Evolutionary conservation across 2,797 vertebrate genomes (phyloP).

Genomic region (Liasis olivaceus): DNA sequence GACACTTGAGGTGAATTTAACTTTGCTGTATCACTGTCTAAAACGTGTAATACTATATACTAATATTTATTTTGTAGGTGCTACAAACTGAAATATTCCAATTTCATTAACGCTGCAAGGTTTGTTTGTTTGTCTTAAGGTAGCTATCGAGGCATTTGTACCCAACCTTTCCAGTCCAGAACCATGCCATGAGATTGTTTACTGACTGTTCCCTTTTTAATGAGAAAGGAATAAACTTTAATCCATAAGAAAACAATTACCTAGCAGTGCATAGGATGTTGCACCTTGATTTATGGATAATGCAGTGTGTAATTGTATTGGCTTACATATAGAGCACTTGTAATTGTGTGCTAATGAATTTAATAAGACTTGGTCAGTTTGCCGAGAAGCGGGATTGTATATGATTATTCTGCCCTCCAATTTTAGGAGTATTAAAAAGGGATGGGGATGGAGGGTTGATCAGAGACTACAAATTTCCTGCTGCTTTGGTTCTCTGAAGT

Average conservation of each 20-base stretch:
- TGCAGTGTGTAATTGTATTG: not conserved
- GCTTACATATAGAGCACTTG: not conserved
- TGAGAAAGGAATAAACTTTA: constrained; percentile 9
- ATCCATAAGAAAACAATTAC: not conserved
- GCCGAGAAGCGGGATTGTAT: not conserved
- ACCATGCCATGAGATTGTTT: not conserved
- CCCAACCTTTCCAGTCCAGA: not conserved
- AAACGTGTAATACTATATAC: not conserved
- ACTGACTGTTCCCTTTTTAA: not conserved
- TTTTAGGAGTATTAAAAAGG: not conserved
- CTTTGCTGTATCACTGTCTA: not conserved
- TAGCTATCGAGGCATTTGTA: not conserved
- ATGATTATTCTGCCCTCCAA: not conserved
- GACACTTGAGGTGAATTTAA: constrained; percentile 1
- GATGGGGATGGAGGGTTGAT: not conserved
- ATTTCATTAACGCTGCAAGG: not conserved
- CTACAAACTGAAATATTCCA: not conserved
- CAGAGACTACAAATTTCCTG: not conserved
- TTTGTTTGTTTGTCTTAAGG: not conserved
- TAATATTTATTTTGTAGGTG: not conserved
- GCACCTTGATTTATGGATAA: not conserved
- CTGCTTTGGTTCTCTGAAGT: not conserved
- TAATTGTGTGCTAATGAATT: constrained; percentile 13
- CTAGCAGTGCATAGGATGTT: not conserved
- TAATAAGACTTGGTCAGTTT: not conserved